These are phyloP conservation scores for Dasypolia templi DNA, from an alignment of 2,888 invertebrate species.

Conservation along the genomic window DNA sequence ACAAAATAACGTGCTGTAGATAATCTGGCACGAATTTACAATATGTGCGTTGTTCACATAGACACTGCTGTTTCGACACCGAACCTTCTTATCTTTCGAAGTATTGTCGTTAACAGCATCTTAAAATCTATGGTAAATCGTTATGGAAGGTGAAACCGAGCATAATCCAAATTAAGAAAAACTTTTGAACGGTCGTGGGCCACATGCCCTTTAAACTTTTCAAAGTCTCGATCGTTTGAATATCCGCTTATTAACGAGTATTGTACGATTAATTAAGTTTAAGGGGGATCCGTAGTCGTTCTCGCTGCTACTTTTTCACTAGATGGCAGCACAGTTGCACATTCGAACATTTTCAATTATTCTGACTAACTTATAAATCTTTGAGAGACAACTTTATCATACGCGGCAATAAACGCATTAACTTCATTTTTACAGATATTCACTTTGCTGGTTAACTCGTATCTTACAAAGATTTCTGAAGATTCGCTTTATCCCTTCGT, in stretches of 20 bases:
- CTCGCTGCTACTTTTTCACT: no score
- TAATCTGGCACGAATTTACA: slow-evolving; percentile 37
- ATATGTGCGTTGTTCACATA: slow-evolving; percentile 4
- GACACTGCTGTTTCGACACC: slow-evolving; percentile 20
- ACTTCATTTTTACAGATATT: no score
- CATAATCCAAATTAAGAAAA: slow-evolving; percentile 67
- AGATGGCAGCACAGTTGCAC: no score
- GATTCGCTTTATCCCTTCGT: no score
- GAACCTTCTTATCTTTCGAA: slow-evolving; percentile 18
- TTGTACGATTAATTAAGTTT: no score
- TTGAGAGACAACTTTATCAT: no score
- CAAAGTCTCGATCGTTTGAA: slow-evolving; percentile 51
- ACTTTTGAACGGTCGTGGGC: slow-evolving; percentile 55
- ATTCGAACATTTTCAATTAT: no score
- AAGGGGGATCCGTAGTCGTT: no score
- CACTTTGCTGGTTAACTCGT: no score
- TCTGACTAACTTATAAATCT: no score
- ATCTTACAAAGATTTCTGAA: no score
- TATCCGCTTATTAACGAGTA: neutral
- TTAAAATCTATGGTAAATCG: slow-evolving; percentile 44
- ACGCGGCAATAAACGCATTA: no score
- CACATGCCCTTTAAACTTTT: slow-evolving; percentile 53
- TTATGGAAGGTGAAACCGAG: slow-evolving; percentile 76
- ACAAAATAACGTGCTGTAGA: slow-evolving; percentile 15
- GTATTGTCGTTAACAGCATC: slow-evolving; percentile 10